These are phyloP conservation scores for Gymnocypris eckloni DNA, from an alignment of 2,797 vertebrate species.

Conservation along the genomic window DNA sequence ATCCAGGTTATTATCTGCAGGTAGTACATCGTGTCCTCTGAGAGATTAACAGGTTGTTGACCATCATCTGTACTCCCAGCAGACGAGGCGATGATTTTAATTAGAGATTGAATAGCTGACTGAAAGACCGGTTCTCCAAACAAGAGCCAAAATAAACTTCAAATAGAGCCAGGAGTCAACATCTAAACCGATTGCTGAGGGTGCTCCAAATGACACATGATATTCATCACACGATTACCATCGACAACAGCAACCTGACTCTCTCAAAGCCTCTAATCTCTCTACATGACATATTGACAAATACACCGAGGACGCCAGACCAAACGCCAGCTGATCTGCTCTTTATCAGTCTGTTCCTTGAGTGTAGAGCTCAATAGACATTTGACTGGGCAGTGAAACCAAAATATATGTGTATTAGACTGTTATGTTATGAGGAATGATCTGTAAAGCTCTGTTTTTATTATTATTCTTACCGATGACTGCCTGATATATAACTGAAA, in stretches of 20 bases:
- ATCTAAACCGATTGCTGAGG: conserved; percentile 15
- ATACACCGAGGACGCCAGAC: background rate
- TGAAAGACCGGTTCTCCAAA: conserved; percentile 29
- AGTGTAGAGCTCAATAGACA: background rate
- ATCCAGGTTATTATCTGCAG: conserved; percentile 31
- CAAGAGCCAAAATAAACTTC: conserved; percentile 39
- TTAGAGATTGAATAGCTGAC: conserved; percentile 8
- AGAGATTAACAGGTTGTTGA: conserved; percentile 48
- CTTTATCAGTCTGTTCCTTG: background rate
- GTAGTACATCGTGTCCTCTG: conserved; percentile 12
- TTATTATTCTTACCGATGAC: background rate
- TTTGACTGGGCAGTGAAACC: background rate
- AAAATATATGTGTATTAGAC: background rate
- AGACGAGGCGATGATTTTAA: conserved; percentile 33
- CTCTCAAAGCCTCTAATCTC: conserved; percentile 15
- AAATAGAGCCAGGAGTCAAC: conserved; percentile 18
- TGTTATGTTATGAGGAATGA: background rate
- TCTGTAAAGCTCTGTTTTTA: no score
- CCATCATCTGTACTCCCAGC: conserved; percentile 37
- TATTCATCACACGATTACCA: conserved; percentile 38
- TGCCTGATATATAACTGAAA: background rate
- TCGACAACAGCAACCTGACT: conserved; percentile 30
- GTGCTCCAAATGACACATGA: conserved; percentile 25
- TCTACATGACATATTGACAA: conserved; percentile 27
- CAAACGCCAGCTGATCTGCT: background rate